Conservation (phyloP, 2,113 vertebrate genomes). For the Petroica traversi region DNA sequence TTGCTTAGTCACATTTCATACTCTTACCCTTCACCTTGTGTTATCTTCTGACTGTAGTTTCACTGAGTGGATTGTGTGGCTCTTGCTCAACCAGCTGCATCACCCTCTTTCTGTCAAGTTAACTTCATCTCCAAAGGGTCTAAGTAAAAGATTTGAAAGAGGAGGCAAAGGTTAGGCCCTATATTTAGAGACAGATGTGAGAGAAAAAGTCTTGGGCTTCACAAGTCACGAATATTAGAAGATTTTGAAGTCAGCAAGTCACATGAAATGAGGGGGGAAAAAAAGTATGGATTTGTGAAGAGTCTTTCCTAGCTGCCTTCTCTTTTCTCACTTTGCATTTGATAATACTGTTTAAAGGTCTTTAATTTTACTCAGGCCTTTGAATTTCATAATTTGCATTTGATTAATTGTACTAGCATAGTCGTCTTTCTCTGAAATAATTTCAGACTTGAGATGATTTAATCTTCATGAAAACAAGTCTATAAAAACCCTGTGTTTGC, state of each 20-base stretch:
- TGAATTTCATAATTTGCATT: background rate
- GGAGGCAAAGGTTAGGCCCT: background rate
- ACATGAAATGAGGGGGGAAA: background rate
- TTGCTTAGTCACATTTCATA: background rate
- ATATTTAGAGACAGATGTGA: background rate
- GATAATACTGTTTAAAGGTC: background rate
- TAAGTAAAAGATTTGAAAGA: background rate
- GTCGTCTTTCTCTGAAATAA: background rate
- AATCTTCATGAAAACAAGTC: slow-evolving; percentile 19
- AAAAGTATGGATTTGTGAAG: background rate
- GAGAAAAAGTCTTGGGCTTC: background rate
- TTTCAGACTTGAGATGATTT: background rate
- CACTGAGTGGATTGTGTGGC: background rate
- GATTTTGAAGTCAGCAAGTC: background rate
- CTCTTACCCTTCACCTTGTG: background rate
- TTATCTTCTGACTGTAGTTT: background rate
- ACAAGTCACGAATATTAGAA: background rate
- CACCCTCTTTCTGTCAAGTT: background rate
- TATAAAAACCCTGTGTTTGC: background rate
- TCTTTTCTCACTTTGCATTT: background rate
- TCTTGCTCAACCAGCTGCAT: background rate
- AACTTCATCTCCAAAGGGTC: background rate
- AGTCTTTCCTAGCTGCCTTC: background rate
- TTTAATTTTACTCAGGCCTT: background rate
- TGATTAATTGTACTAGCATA: background rate